Evolutionary conservation across 2,888 invertebrate species (phyloP), one percentile per base, ranked within the genome.

Genomic region (Lagria hirta): DNA sequence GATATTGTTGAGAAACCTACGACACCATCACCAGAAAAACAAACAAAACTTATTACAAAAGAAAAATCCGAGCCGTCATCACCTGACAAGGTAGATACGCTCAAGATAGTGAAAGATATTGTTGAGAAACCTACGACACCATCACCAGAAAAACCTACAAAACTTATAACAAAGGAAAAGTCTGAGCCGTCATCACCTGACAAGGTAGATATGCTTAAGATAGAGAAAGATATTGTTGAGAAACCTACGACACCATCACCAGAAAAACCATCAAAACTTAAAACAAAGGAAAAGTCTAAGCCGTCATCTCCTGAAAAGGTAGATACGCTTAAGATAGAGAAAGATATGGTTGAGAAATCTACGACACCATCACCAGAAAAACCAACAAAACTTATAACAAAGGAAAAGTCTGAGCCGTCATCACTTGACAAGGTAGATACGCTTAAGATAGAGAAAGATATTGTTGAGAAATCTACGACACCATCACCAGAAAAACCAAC

Each of bases 401-500:
- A n/a, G 11, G 10, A 11, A 12, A 20, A 20, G 8, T 5, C 32
- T 4, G 32, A 32, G 14, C 20, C 22, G 2, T 12, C 6, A 10
- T 13, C 22, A 3, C 41, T 40, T 12, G 33, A 29, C 10, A 16
- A 28, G 14, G 15, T 15, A 28, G 6, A 14, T 12, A 3, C 21
- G 5, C 7, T 3, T 12, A 32, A 32, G 14, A 14, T 21, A 1
- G 32, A 32, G 2, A 21, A 21, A 18, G 13, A 12, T 10, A 12
- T 14, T 10, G 21, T 14, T 24, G 26, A 26, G 20, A 48, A 42
- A 28, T 22, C 15, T 8, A 28, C 28, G 27, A 26, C 38, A 20
- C 36, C 51, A 7, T 15, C 37, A n/a, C 13, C 27, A 2, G 43
- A 16, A 6, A 30, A 48, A 35, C 28, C 35, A 13, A 30, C 35